Percentiles rank a stretch among this genome's conserved stretches.
Evolutionary conservation across 2,888 invertebrate species (phyloP).

Genomic region (Pandemis cinnamomeana): DNA sequence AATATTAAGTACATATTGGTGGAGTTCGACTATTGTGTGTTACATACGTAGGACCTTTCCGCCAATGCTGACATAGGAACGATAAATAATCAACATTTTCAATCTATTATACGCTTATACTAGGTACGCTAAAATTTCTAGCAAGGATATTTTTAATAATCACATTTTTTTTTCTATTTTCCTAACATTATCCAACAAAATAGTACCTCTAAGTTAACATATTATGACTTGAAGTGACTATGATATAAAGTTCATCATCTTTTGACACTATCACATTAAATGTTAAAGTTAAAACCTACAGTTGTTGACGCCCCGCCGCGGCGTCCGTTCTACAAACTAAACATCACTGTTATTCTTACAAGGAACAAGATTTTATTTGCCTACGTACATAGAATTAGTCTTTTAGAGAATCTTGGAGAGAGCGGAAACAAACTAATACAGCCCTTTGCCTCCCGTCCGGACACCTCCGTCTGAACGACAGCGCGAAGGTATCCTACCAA

Average conservation of each 20-base stretch:
- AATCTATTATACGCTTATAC: constrained; percentile 26
- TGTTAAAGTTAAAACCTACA: constrained; percentile 53
- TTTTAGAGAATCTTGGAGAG: constrained; percentile 42
- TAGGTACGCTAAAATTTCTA: constrained; percentile 52
- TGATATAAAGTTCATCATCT: constrained; percentile 74
- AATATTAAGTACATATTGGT: constrained; percentile 78
- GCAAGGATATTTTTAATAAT: constrained; percentile 60
- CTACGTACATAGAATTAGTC: constrained; percentile 37
- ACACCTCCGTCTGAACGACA: neutral
- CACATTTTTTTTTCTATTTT: constrained; percentile 69
- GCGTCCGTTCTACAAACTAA: constrained; percentile 45
- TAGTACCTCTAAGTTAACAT: constrained; percentile 79
- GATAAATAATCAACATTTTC: constrained; percentile 56
- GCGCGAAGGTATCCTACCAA: constrained; percentile 16
- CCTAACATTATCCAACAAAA: constrained; percentile 62
- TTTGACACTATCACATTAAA: constrained; percentile 79
- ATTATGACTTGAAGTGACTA: constrained; percentile 85
- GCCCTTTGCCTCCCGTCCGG: constrained; percentile 19
- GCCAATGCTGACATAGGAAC: constrained; percentile 74
- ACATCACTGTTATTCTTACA: constrained; percentile 41
- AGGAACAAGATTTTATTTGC: constrained; percentile 40
- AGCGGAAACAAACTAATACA: constrained; percentile 41
- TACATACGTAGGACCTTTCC: constrained; percentile 58
- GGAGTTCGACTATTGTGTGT: constrained; percentile 70
- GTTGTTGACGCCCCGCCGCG: constrained; percentile 47